Percentiles rank a stretch among this genome's conserved stretches.
phyloP scores from a whole-genome alignment of 2,113 vertebrate genomes.

The Brienomyrus longianalis region DNA sequence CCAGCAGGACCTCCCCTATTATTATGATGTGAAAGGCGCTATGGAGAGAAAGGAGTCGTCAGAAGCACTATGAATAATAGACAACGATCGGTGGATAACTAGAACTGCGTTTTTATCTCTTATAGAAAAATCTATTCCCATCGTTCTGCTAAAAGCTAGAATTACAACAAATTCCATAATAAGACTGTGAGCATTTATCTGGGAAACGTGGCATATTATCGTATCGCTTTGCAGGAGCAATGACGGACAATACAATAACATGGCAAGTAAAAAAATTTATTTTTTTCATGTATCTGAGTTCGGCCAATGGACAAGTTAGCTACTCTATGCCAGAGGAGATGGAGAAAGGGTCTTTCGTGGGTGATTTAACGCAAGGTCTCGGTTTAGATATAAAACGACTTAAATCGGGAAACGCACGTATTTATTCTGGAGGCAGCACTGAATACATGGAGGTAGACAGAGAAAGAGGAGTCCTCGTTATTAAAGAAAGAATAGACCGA shows the following conservation, averaged over 20 bases:
- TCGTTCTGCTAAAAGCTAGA: background rate
- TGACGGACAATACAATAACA: background rate
- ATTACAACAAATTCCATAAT: background rate
- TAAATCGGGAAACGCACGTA: conserved; percentile 42
- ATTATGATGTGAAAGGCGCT: background rate
- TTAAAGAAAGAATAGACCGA: conserved; percentile 56
- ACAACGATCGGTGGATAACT: background rate
- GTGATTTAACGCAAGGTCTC: conserved; percentile 56
- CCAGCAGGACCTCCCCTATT: background rate
- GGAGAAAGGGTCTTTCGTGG: conserved; percentile 56
- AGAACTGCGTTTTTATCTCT: background rate
- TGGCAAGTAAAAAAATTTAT: conserved; percentile 26
- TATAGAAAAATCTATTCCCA: background rate
- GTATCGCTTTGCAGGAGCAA: background rate
- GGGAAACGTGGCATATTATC: background rate
- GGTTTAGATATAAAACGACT: conserved; percentile 52
- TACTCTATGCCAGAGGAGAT: conserved; percentile 65
- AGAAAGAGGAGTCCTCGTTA: conserved; percentile 41
- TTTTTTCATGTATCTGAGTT: conserved; percentile 14
- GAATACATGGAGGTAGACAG: conserved; percentile 55
- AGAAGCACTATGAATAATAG: background rate
- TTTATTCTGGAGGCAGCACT: conserved; percentile 55
- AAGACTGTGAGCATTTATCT: background rate
- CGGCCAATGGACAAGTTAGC: conserved; percentile 44
- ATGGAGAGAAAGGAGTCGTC: background rate